Evolutionary conservation across 2,797 vertebrate species (phyloP), one percentile per base, ranked within the genome.

Genomic region (Aeoliscus strigatus): DNA sequence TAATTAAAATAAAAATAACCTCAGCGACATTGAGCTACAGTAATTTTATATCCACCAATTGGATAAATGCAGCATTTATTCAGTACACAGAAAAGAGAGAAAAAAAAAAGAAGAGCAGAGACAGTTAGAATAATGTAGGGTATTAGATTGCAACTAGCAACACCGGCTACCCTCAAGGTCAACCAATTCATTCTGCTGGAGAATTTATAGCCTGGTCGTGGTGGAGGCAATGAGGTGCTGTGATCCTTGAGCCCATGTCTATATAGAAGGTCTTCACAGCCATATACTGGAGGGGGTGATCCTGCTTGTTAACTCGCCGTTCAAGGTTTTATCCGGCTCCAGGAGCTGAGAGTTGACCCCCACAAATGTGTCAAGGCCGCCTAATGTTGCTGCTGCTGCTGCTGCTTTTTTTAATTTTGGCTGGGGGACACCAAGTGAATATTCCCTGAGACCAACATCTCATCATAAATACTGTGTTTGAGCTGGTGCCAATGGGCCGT

Each of bases 241-340:
- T 80, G 84, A 82, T 82, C 80, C 78, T 80, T 83, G 80, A 76
- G 77, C 75, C 69, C 55, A 54, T 69, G 73, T 83, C 75, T 61
- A 58, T 77, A 75, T 70, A 79, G 75, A 78, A 78, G 79, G 81
- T 80, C 81, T 65, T 82, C 57, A 29, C 56, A 44, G 69, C 42
- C 35, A 8, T 76, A 54, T 67, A 66, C 41, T 6, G 29, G 29
- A 39, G 24, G 12, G 35, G 8, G 14, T 28, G 24, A 29, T 37
- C 50, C 48, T 51, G 60, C 75, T 79, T 70, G 69, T 83, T 82
- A 81, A 80, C 65, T 45, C 63, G 72, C 44, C 38, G 61, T 68
- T 59, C 46, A 9, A 54, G 6, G 17, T 40, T 45, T 11, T 29
- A 52, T 36, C 41, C 31, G 48, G 41, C 60, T 46, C 52, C 17